These are phyloP conservation scores for Sitobion miscanthi DNA, from an alignment of 1,140 invertebrate species.

Conservation along the genomic window DNA sequence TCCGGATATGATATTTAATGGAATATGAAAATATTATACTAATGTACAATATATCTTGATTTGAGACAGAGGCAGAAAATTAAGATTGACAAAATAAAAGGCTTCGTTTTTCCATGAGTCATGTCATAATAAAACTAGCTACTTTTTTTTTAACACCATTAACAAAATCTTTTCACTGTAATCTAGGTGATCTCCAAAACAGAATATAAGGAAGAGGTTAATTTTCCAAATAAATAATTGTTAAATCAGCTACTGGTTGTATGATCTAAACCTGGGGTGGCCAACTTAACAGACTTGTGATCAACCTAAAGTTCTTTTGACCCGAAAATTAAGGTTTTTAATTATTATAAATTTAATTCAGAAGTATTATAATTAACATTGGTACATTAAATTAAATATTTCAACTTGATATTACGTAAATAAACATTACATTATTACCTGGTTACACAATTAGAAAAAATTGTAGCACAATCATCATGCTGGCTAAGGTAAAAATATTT, in stretches of 20 bases:
- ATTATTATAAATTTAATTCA: not conserved
- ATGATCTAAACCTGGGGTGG: no score
- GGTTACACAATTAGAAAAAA: slow-evolving; percentile 60
- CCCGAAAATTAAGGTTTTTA: no score
- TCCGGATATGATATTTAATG: not conserved
- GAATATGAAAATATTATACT: not conserved
- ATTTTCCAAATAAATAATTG: not conserved
- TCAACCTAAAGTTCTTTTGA: no score
- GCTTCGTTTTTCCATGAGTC: not conserved
- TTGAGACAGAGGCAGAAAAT: not conserved
- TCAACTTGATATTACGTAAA: not conserved
- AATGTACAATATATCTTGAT: not conserved
- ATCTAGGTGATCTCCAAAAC: no score
- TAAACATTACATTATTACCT: slow-evolving; percentile 57
- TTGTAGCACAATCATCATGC: slow-evolving; percentile 62
- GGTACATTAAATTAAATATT: not conserved
- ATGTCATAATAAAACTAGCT: not conserved
- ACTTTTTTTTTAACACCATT: not conserved
- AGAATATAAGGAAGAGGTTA: not conserved
- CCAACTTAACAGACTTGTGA: no score
- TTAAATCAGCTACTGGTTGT: no score
- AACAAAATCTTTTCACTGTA: no score
- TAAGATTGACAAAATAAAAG: not conserved
- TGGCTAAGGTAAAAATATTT: slow-evolving; percentile 66
- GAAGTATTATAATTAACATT: not conserved